Conservation (phyloP, 2,113 vertebrate species). For the Lophochroa leadbeateri region DNA sequence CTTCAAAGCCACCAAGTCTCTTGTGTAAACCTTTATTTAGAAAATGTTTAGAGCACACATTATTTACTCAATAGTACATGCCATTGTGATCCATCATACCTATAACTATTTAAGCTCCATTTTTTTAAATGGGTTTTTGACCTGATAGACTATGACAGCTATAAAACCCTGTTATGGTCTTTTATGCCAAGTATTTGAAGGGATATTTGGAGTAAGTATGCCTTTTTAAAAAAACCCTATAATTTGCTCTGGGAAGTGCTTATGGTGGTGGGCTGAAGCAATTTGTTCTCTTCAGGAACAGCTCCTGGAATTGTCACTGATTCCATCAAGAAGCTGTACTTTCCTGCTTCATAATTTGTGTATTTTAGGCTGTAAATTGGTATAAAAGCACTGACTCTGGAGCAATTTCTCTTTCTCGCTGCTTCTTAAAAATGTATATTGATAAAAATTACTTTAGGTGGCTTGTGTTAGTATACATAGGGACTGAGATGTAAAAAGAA, state of each 20-base stretch:
- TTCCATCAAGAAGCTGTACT: not conserved
- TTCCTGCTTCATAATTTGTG: not conserved
- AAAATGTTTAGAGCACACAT: not conserved
- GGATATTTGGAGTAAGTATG: not conserved
- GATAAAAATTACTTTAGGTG: not conserved
- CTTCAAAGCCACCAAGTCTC: not conserved
- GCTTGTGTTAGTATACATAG: not conserved
- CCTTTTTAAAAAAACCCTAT: not conserved
- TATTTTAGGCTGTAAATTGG: not conserved
- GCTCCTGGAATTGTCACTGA: not conserved
- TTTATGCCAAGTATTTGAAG: constrained; percentile 13
- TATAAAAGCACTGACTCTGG: not conserved
- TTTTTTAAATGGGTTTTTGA: constrained; percentile 27
- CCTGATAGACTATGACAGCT: not conserved
- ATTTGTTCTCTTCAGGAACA: not conserved
- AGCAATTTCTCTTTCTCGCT: not conserved
- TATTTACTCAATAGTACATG: not conserved
- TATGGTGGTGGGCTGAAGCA: not conserved
- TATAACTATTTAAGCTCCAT: not conserved
- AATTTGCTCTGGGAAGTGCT: constrained; percentile 6
- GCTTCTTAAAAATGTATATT: not conserved
- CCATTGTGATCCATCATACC: constrained; percentile 1
- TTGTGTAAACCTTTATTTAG: constrained; percentile 4
- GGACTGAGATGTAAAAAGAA: not conserved
- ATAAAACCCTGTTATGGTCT: not conserved